Evolutionary conservation across 1,140 invertebrate genomes (phyloP).

Genomic region (Solenopsis fugax): DNA sequence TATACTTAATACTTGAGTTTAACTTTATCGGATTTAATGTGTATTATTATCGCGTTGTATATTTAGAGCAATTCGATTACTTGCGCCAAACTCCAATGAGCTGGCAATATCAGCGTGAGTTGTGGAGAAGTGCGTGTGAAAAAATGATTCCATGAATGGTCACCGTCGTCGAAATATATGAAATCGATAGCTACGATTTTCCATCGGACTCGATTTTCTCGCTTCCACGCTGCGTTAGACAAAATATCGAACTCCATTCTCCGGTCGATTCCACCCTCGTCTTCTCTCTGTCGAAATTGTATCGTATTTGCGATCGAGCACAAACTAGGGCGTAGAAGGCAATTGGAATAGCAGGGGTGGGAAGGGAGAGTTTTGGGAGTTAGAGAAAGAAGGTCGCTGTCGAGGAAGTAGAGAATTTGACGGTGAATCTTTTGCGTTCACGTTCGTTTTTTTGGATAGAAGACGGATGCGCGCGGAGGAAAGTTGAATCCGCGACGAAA

Average conservation of each 20-base stretch:
- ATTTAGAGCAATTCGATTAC: constrained; percentile 64
- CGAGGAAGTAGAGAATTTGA: constrained; percentile 7
- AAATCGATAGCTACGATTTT: constrained; percentile 74
- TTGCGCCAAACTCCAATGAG: constrained; percentile 60
- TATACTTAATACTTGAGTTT: background rate
- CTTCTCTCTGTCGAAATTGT: constrained; percentile 50
- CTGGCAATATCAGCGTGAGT: constrained; percentile 49
- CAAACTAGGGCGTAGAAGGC: background rate
- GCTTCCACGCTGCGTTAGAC: constrained; percentile 45
- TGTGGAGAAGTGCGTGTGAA: background rate
- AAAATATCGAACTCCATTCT: constrained; percentile 66
- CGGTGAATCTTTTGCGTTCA: constrained; percentile 15
- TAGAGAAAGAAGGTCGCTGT: background rate
- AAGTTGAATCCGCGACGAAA: constrained; percentile 68
- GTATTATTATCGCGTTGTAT: constrained; percentile 46
- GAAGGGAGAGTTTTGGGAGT: background rate
- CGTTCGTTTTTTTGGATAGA: background rate
- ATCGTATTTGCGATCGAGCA: constrained; percentile 52
- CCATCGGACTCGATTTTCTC: constrained; percentile 52
- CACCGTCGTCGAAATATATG: constrained; percentile 59
- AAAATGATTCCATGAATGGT: constrained; percentile 56
- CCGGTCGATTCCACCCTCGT: constrained; percentile 55
- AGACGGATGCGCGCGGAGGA: background rate
- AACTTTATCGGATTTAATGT: background rate
- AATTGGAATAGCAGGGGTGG: background rate